A percentile compares a stretch with the other conserved stretches of the same genome.
Evolutionary conservation across 2,113 vertebrate species (phyloP).

Genomic region (Zosterops hypoxanthus): DNA sequence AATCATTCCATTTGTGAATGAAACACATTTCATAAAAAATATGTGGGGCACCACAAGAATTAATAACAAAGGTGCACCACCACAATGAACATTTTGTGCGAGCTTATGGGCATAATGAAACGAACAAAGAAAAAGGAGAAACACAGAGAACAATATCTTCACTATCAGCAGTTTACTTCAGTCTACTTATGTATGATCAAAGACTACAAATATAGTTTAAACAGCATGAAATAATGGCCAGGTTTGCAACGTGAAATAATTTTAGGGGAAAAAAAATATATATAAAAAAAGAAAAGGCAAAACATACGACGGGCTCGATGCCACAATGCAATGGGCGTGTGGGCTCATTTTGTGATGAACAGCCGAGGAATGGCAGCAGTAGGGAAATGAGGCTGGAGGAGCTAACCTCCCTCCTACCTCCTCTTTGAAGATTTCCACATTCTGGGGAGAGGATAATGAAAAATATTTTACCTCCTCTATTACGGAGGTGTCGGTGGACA

Average conservation of each 20-base stretch:
- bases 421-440: constrained; percentile 74
- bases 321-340: constrained; percentile 7
- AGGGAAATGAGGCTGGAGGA: constrained; percentile 72
- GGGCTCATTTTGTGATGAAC: constrained; percentile 75
- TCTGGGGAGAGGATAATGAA: constrained; percentile 77
- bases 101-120: constrained; percentile 47
- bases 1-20: constrained; percentile 39
- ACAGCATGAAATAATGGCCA: constrained; percentile 78
- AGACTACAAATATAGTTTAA: constrained; percentile 79
- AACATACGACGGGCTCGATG: constrained; percentile 37
- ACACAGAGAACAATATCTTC: constrained; percentile 72
- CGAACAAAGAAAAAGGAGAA: constrained; percentile 62
- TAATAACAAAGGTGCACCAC: constrained; percentile 56
- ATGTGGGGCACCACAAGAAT: constrained; percentile 55
- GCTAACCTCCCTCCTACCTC: constrained; percentile 64
- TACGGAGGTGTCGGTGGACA: constrained; percentile 43
- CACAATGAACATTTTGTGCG: constrained; percentile 60
- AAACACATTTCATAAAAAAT: constrained; percentile 47
- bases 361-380: constrained; percentile 62
- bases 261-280: not conserved
- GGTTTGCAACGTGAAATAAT: constrained; percentile 74
- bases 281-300: constrained; percentile 45
- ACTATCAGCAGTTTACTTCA: constrained; percentile 73
- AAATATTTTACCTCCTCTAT: constrained; percentile 74
- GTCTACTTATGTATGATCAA: constrained; percentile 78